Conservation (phyloP, 1,140 invertebrate genomes). For the Drosophila bifasciata region DNA sequence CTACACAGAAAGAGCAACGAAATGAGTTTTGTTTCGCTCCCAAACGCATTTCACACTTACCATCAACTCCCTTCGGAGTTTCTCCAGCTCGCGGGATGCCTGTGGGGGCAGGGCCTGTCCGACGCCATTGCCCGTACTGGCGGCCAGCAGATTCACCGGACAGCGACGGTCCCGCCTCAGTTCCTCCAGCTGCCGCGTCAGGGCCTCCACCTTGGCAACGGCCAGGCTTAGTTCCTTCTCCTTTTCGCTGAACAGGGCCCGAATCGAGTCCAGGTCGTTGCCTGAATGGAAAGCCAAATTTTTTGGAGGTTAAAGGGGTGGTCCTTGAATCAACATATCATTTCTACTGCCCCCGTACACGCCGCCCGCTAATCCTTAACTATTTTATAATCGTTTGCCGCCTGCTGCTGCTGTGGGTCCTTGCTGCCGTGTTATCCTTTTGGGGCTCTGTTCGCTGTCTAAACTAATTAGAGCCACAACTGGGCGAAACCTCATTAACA, state of each 20-base stretch:
- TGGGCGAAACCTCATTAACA: conserved; percentile 77
- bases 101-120: conserved; percentile 87
- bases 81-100: conserved; percentile 94
- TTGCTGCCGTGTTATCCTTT: conserved; percentile 26
- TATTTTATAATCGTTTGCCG: conserved; percentile 57
- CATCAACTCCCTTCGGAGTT: conserved; percentile 94
- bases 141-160: conserved; percentile 76
- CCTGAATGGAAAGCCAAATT: conserved; percentile 86
- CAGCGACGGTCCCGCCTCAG: conserved; percentile 88
- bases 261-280: conserved; percentile 97
- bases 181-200: conserved; percentile 96
- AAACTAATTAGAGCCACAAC: conserved; percentile 70
- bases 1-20: conserved; percentile 85
- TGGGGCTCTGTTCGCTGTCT: conserved; percentile 43
- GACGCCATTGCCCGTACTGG: conserved; percentile 63
- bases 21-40: background rate
- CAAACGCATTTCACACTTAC: conserved; percentile 86
- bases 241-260: conserved; percentile 98
- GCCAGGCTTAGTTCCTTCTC: conserved; percentile 98
- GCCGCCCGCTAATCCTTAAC: conserved; percentile 29
- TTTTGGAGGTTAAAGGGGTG: background rate
- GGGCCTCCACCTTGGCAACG: conserved; percentile 96
- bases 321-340: conserved; percentile 34
- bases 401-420: conserved; percentile 22
- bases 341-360: conserved; percentile 2